Percentiles rank a stretch among this genome's conserved stretches.
These are phyloP conservation scores for Syncerus caffer DNA, from an alignment of 2,797 vertebrate genomes.

Conservation along the genomic window DNA sequence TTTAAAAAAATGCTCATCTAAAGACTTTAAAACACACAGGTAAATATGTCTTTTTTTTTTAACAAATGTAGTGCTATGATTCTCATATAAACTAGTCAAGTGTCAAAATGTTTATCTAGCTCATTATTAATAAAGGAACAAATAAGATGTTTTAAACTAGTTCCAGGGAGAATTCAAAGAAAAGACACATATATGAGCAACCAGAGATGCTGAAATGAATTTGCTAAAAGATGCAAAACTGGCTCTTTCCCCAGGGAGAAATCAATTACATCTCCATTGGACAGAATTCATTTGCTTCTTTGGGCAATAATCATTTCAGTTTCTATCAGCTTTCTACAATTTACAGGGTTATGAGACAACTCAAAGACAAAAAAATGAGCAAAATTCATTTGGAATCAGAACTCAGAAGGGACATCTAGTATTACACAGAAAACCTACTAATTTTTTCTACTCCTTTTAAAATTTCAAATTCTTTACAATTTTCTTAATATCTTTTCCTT, in stretches of 20 bases:
- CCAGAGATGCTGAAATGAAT: not conserved
- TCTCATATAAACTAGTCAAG: not conserved
- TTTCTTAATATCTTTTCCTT: not conserved
- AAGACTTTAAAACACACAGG: not conserved
- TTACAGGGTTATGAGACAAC: not conserved
- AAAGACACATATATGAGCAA: not conserved
- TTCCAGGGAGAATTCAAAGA: not conserved
- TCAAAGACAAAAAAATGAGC: not conserved
- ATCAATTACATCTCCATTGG: not conserved
- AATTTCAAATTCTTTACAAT: not conserved
- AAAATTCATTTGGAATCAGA: not conserved
- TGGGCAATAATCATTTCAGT: not conserved
- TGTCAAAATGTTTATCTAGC: not conserved
- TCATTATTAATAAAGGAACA: not conserved
- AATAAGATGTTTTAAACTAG: not conserved
- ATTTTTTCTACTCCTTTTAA: not conserved
- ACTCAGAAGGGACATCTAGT: not conserved
- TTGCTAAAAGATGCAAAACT: not conserved
- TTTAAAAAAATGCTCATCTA: slow-evolving; percentile 8
- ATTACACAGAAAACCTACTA: not conserved
- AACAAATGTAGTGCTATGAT: not conserved
- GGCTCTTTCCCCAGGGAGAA: not conserved
- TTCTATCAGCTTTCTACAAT: not conserved
- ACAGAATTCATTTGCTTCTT: slow-evolving; percentile 10
- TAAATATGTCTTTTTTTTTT: not conserved